Percentiles rank a stretch among this genome's conserved stretches.
Conservation (phyloP, 2,888 invertebrate genomes). For the Masnerella sp. region DNA sequence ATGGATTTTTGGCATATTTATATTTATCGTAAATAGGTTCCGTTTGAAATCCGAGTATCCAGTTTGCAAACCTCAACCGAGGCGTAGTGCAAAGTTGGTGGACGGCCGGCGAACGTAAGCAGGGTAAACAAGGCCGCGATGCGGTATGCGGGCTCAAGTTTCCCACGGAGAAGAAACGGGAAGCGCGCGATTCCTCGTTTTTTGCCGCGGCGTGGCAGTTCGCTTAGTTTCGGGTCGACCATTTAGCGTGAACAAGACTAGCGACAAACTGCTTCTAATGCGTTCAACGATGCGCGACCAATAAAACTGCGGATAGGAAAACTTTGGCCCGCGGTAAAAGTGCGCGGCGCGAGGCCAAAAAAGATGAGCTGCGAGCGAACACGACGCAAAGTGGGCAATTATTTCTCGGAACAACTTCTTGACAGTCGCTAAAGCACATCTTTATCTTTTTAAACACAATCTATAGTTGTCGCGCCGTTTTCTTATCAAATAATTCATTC, state of each 20-base stretch:
- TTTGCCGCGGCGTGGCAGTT: slow-evolving; percentile 29
- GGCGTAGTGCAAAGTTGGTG: background rate
- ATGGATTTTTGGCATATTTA: background rate
- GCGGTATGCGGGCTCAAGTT: slow-evolving; percentile 45
- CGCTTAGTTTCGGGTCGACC: slow-evolving; percentile 47
- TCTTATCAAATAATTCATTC: slow-evolving; percentile 34
- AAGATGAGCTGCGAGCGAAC: slow-evolving; percentile 58
- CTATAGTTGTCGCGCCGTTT: slow-evolving; percentile 33
- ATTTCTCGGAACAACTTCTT: slow-evolving; percentile 57
- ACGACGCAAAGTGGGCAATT: slow-evolving; percentile 59
- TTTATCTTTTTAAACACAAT: slow-evolving; percentile 52
- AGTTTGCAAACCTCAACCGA: background rate
- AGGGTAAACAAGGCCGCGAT: slow-evolving; percentile 27
- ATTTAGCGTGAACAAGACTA: slow-evolving; percentile 55
- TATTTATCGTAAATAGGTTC: background rate
- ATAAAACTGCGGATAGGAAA: slow-evolving; percentile 59
- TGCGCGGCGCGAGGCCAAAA: slow-evolving; percentile 53
- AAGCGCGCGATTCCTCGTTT: slow-evolving; percentile 31
- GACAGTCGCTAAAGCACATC: slow-evolving; percentile 57
- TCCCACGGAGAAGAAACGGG: slow-evolving; percentile 33
- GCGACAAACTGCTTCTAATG: slow-evolving; percentile 62
- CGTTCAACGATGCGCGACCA: slow-evolving; percentile 58
- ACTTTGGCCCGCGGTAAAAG: slow-evolving; percentile 54
- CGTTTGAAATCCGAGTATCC: slow-evolving; percentile 9
- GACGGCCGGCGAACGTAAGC: slow-evolving; percentile 1